A percentile compares a stretch with the other conserved stretches of the same genome.
Conservation (phyloP, 2,888 invertebrate genomes). For the Lasioglossum zephyrum region DNA sequence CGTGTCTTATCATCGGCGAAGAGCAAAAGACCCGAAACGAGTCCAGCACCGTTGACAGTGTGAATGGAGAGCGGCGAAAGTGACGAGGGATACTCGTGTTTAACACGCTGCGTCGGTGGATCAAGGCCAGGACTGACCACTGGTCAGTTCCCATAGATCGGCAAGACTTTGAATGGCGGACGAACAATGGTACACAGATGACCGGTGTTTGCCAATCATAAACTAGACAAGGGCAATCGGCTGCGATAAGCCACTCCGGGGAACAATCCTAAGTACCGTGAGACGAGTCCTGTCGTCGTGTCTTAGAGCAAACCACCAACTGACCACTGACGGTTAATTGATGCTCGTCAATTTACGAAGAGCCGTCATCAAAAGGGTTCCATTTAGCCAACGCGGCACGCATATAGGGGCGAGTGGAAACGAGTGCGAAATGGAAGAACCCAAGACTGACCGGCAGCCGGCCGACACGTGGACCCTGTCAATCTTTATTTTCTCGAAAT, state of each 20-base stretch:
- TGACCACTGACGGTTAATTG: constrained; percentile 68
- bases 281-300: constrained; percentile 69
- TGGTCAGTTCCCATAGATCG: constrained; percentile 79
- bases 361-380: constrained; percentile 62
- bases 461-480: constrained; percentile 76
- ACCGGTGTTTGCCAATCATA: constrained; percentile 72
- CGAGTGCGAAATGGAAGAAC: constrained; percentile 50
- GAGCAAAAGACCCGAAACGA: constrained; percentile 19
- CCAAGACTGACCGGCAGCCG: constrained; percentile 29
- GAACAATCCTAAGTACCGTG: constrained; percentile 80
- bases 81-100: constrained; percentile 63
- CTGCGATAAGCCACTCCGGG: constrained; percentile 78
- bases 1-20: constrained; percentile 43
- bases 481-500: constrained; percentile 75
- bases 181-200: constrained; percentile 53
- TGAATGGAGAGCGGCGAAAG: constrained; percentile 33
- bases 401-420: constrained; percentile 37
- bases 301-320: constrained; percentile 66
- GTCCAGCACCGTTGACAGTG: not conserved
- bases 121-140: constrained; percentile 75
- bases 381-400: constrained; percentile 2
- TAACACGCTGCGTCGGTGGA: constrained; percentile 71
- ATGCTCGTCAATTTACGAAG: constrained; percentile 69
- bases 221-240: constrained; percentile 69
- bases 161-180: constrained; percentile 55